A percentile compares a stretch with the other conserved stretches of the same genome.
Evolutionary conservation across 53 echinoderm and acorn worm genomes (phyloP).

Genomic region (Echinometra lucunter): DNA sequence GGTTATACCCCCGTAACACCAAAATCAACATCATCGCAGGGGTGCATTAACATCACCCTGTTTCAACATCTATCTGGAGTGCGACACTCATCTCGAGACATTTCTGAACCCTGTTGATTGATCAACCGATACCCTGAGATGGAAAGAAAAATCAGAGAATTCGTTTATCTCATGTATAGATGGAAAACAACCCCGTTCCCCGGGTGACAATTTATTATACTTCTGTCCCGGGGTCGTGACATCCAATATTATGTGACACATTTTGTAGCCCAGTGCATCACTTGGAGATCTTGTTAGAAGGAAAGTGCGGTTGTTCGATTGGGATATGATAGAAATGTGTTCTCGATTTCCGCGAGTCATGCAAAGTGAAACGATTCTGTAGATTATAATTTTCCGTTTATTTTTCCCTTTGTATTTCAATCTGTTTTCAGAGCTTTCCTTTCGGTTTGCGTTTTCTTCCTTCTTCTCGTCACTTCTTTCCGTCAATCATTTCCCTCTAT

Average conservation of each 20-base stretch:
- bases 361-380: neutral
- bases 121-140: conserved; percentile 25
- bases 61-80: neutral
- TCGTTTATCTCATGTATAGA: neutral
- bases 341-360: neutral
- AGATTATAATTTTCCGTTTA: neutral
- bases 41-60: neutral
- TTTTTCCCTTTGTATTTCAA: neutral
- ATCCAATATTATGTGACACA: conserved; percentile 35
- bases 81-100: neutral
- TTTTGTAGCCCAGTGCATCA: neutral
- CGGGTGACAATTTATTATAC: conserved; percentile 19
- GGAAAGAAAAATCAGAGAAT: neutral
- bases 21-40: neutral
- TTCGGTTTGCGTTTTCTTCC: neutral
- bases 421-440: neutral
- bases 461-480: neutral
- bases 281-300: neutral
- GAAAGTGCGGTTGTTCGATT: neutral
- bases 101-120: neutral
- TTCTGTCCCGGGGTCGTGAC: neutral
- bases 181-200: neutral
- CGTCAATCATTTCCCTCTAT: neutral
- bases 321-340: neutral
- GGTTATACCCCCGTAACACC: neutral